Percentiles rank a stretch among this genome's conserved stretches.
Evolutionary conservation across 2,113 vertebrate species (phyloP).

Genomic region (Pogonocichla stellata): DNA sequence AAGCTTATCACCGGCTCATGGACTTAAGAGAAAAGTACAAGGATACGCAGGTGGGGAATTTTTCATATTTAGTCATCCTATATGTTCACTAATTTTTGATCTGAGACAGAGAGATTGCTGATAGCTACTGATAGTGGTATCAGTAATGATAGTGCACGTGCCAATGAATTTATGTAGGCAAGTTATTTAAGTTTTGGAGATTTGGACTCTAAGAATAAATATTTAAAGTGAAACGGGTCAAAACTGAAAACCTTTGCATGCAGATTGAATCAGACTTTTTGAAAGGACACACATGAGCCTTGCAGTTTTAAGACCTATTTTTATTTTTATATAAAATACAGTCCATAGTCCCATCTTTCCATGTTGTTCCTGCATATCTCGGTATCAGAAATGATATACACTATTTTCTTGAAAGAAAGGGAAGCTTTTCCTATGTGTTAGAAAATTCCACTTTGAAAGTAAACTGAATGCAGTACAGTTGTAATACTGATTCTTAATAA

Average conservation of each 20-base stretch:
- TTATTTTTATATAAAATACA: not conserved
- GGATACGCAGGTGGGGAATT: slow-evolving; percentile 85
- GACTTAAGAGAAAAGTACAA: slow-evolving; percentile 92
- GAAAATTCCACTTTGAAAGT: not conserved
- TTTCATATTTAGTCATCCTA: not conserved
- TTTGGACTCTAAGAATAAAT: not conserved
- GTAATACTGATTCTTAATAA: not conserved
- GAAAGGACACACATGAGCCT: not conserved
- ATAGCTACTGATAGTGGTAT: not conserved
- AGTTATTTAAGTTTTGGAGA: not conserved
- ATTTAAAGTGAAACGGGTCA: not conserved
- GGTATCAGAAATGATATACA: not conserved
- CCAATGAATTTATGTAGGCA: not conserved
- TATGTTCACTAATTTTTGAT: not conserved
- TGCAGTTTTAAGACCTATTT: not conserved
- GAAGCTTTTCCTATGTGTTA: not conserved
- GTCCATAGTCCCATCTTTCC: not conserved
- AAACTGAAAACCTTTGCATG: not conserved
- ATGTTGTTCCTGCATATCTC: not conserved
- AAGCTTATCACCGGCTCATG: slow-evolving; percentile 94
- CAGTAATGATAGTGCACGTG: not conserved
- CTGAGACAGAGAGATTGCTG: not conserved
- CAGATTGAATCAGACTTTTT: not conserved
- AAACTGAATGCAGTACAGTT: not conserved
- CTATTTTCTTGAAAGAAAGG: not conserved